Evolutionary conservation across 2,797 vertebrate species (phyloP).

Genomic region (Gobio occitaniae): DNA sequence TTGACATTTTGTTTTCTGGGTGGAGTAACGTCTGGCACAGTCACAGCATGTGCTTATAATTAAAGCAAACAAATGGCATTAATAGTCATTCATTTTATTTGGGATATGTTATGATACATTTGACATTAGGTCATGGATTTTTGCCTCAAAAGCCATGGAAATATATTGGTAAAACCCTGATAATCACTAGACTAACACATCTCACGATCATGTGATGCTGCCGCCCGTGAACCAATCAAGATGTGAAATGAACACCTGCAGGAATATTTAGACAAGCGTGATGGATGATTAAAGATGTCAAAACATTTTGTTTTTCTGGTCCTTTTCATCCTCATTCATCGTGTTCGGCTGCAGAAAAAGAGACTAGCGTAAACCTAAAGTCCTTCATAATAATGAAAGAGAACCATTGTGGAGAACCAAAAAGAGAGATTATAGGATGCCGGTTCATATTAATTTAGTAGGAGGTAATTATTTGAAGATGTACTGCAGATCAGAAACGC

Average conservation of each 20-base stretch:
- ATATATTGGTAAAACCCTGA: neutral
- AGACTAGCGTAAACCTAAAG: neutral
- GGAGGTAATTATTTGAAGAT: neutral
- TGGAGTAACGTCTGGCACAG: too few relatives aligned
- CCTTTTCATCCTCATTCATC: neutral
- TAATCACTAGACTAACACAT: constrained; percentile 7
- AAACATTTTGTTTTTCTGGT: neutral
- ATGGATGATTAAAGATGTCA: neutral
- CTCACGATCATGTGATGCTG: neutral
- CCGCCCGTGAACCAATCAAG: neutral
- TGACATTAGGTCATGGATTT: neutral
- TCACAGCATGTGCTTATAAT: neutral
- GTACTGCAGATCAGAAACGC: neutral
- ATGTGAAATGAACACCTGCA: constrained; percentile 22
- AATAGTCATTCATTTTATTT: neutral
- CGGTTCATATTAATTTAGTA: neutral
- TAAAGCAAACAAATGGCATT: neutral
- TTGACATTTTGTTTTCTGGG: too few relatives aligned
- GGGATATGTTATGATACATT: neutral
- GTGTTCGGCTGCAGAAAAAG: neutral
- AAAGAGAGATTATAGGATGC: too few relatives aligned
- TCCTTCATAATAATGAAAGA: neutral
- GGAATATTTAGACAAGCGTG: neutral
- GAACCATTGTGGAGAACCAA: too few relatives aligned
- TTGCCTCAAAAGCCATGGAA: neutral